Evolutionary conservation across 2,113 vertebrate species (phyloP).

Genomic region (Nothocercus nigrocapillus): DNA sequence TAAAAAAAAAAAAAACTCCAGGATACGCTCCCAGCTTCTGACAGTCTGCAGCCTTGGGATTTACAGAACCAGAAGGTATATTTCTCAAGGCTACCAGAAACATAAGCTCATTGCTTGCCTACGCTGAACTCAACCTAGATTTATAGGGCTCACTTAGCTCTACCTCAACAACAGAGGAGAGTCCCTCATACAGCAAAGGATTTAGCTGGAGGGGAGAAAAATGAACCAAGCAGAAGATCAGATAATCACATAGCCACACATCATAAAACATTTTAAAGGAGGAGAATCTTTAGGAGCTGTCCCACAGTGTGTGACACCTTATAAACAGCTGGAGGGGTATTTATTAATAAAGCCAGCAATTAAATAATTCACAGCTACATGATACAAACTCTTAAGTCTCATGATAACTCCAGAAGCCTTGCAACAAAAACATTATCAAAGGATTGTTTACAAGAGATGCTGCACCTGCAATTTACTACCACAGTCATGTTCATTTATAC

Average conservation of each 20-base stretch:
- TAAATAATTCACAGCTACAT: not conserved
- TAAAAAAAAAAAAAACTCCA: no score
- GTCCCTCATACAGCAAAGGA: not conserved
- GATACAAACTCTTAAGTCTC: not conserved
- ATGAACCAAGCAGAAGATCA: not conserved
- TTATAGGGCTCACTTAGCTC: not conserved
- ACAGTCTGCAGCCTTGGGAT: not conserved
- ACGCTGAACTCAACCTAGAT: not conserved
- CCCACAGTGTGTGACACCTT: not conserved
- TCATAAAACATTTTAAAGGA: not conserved
- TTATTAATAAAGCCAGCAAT: not conserved
- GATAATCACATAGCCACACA: not conserved
- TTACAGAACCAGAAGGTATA: not conserved
- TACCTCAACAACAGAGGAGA: not conserved
- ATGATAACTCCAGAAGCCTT: not conserved
- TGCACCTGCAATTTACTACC: not conserved
- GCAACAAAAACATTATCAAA: not conserved
- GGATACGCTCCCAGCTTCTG: not conserved
- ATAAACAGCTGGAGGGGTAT: not conserved
- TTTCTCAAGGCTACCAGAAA: not conserved
- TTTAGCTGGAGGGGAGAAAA: not conserved
- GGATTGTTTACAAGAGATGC: not conserved
- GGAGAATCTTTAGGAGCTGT: not conserved
- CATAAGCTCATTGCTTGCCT: not conserved
- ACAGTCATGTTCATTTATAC: not conserved